Percentiles rank a stretch among this genome's conserved stretches.
Evolutionary conservation across 2,797 vertebrate species (phyloP).

Genomic region (Trachurus trachurus): DNA sequence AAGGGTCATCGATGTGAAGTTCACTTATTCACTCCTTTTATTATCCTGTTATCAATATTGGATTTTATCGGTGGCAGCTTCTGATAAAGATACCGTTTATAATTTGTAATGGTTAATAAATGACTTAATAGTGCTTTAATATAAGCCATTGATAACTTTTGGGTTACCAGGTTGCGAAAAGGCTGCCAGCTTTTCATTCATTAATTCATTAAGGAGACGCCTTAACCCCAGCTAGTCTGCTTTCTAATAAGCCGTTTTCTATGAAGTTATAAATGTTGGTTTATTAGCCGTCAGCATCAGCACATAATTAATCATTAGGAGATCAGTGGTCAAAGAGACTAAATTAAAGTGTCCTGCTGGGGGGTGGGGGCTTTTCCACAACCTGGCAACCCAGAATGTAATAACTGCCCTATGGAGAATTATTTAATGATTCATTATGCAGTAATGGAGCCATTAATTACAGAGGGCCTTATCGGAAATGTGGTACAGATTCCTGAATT

Average conservation of each 20-base stretch:
- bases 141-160: not conserved
- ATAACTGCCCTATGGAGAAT: not conserved
- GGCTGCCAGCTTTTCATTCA: not conserved
- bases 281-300: too few species aligned
- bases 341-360: not conserved
- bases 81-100: too few species aligned
- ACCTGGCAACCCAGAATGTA: not conserved
- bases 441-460: not conserved
- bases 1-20: slow-evolving; percentile 34
- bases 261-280: too few species aligned
- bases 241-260: too few species aligned
- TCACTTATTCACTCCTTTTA: not conserved
- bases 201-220: not conserved
- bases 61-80: not conserved
- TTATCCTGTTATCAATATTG: not conserved
- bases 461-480: not conserved
- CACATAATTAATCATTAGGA: too few species aligned
- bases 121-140: not conserved
- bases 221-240: not conserved
- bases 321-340: not conserved
- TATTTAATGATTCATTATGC: not conserved
- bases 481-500: not conserved
- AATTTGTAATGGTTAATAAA: not conserved
- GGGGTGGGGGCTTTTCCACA: not conserved
- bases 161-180: not conserved